Conservation (phyloP, 2,113 vertebrate genomes). For the Tauraco erythrolophus region DNA sequence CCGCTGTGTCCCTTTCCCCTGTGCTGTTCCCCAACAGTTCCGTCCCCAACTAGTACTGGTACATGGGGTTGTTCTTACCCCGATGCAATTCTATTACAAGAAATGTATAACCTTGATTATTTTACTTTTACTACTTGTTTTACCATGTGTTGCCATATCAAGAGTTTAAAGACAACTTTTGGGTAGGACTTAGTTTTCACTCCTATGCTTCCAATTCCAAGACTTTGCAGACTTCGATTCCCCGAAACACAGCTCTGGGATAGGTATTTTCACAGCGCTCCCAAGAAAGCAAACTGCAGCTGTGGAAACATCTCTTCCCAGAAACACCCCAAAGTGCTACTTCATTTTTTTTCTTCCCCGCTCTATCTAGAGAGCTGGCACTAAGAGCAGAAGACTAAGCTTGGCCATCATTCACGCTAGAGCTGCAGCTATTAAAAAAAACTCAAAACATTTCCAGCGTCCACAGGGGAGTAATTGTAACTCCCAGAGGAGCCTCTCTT, state of each 20-base stretch:
- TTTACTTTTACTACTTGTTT: background rate
- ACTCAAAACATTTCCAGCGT: background rate
- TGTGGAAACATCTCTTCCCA: background rate
- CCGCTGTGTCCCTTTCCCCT: no score
- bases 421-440: background rate
- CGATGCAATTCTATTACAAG: background rate
- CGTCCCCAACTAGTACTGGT: no score
- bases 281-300: background rate
- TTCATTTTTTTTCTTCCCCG: background rate
- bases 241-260: accelerated
- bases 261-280: background rate
- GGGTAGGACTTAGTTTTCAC: background rate
- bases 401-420: background rate
- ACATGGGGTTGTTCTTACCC: no score
- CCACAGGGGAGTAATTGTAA: background rate
- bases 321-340: background rate
- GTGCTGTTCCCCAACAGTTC: no score
- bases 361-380: background rate
- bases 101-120: background rate
- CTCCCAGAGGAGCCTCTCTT: background rate
- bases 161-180: background rate
- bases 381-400: background rate
- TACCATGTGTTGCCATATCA: background rate
- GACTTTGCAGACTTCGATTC: background rate
- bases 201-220: background rate